Evolutionary conservation across 2,888 invertebrate genomes (phyloP), one percentile per base, ranked within the genome.

Genomic region (Machimus atricapillus): DNA sequence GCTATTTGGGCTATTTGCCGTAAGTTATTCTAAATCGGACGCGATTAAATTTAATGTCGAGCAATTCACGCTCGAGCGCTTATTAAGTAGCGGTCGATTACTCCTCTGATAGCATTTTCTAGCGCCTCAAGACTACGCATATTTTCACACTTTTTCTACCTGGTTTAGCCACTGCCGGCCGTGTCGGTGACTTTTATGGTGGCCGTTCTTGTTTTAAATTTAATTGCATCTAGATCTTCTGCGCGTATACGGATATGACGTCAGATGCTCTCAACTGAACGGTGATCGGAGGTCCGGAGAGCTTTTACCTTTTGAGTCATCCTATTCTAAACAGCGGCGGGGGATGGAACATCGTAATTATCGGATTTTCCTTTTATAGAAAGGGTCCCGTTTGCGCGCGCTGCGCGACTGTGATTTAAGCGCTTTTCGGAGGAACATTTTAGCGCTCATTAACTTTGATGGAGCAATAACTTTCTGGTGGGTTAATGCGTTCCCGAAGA

Each of bases 101-200:
- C 52, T 52, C n/a, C 56, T 16, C 56, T 56, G 66, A 66, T 66
- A 66, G 12, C 66, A 23, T 16, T 46, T 9, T 23, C 37, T 16
- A 46, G 43, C 43, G 81, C 56, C 52, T 81, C 34, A 52, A 16
- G 34, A 81, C 52, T 56, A 81, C 56, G 81, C 81, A 37, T 16
- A 81, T 81, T 81, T 81, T 81, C 81, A 81, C 81, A 81, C 81
- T 56, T 81, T 81, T 81, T 81, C 56, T 81, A 81, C 23, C 27
- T 66, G 9, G 9, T 66, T 8, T 23, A 66, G 27, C 66, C 12
- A 14, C 4, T n/a, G 56, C 2, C 23, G 12, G 23, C 23, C 12
- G 58, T 23, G 58, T 12, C 66, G 7, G 16, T 56, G 27, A 66
- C 66, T 23, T 66, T 66, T 66, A 66, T 66, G 66, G 66, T 23